Evolutionary conservation across 1,140 invertebrate species (phyloP), one percentile per base, ranked within the genome.

Genomic region (Muscidifurax raptorellus): DNA sequence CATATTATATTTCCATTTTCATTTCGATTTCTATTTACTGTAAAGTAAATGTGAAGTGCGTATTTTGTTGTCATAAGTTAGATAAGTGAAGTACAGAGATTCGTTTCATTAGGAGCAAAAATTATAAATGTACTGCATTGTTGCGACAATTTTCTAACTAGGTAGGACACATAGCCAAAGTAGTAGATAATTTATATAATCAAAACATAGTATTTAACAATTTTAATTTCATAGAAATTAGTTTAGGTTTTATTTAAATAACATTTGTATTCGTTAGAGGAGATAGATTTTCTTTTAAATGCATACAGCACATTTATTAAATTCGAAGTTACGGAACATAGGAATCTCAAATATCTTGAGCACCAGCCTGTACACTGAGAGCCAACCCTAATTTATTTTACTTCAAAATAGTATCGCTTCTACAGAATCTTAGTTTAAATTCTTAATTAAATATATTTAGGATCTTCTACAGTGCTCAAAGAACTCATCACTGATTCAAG

Each of bases 381-480:
- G 74, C 78, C 4, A 69, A 44, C 25, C 40, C 18, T 52, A 69
- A 64, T 59, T 72, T 32, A 59, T 59, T 76, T 67, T 30, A 79
- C 18, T 32, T 72, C 47, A 59, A 75, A 82, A 82, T 82, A 81
- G 80, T 59, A 40, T 74, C 30, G 36, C 25, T 22, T 82, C 40
- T 80, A 69, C 22, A 52, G 12, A 83, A 25, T 72, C 25, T 74
- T 59, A 77, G 18, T 30, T 77, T 78, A 27, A 74, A 64, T 84
- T 84, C 18, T 83, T 59, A 83, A 15, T 69, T 72, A 47, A 78
- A 80, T 80, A 59, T 59, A 59, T 59, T n/a, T 84, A 80, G 18
- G 44, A 75, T 84, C 25, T 84, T 12, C 10, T 80, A 67, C n/a
- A 80, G 69, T 75, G 27, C 25, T 64, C 15, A 74, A 79, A 40